Evolutionary conservation across 2,888 invertebrate genomes (phyloP), one percentile per base, ranked within the genome.

Genomic region (Patella caerulea): DNA sequence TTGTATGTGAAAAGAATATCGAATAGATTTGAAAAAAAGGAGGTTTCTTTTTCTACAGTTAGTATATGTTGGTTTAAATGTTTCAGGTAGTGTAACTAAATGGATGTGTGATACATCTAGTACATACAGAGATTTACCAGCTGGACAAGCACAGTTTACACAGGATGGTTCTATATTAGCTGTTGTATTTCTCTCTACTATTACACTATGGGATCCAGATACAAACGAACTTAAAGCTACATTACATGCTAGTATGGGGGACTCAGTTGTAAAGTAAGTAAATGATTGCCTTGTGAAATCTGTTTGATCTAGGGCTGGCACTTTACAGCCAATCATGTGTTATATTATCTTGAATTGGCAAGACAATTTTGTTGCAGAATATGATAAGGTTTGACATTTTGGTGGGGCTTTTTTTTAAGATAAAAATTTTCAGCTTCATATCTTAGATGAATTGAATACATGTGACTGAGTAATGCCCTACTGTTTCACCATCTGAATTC

Each of bases 131-230:
- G 92, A 94, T 82, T 89, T 94, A 24, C 90, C 93, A 0, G 93
- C 94, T 34, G 92, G 93, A 29, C 93, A 93, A 69, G 92, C 94
- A 3, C 93, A 93, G 71, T 96, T 96, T 91, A 94, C 95, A 0
- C 92, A 93, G 78, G 96, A 96, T 91, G 95, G 95, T n/a, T 95
- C 96, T 0, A 89, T 96, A 45, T 88, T 96, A 70, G 95, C 94
- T 7, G 94, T 95, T 17, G 94, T 94, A 14, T 96, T 95, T 92
- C 94, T 93, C 53, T 92, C 94, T 34, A 93, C 93, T 12, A 89
- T 96, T 72, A 96, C 96, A 0, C 91, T 95, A 45, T 96, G 95
- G 94, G 93, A 93, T 81, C 93, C 95, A 0, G 88, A 90, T 84
- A 87, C 88, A n/a, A 92, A 87, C 72, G 80, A 85, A 0, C 81